These are phyloP conservation scores for Apodemia hepburni DNA, from an alignment of 2,888 invertebrate genomes.

Conservation along the genomic window DNA sequence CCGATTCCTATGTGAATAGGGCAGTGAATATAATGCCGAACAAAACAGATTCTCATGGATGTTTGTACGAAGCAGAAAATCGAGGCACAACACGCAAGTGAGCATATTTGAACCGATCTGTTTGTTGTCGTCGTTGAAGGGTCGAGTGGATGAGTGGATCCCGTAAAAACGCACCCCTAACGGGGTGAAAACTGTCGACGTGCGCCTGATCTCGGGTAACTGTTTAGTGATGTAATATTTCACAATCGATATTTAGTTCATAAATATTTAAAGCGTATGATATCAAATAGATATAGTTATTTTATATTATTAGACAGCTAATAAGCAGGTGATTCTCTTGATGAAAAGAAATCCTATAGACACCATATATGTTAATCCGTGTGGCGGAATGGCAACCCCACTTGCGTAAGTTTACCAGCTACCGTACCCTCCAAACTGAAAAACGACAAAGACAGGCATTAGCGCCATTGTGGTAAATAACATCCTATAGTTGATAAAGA, in stretches of 20 bases:
- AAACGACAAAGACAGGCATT: too few relatives aligned
- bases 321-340: too few relatives aligned
- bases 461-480: too few relatives aligned
- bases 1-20: background rate
- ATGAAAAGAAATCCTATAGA: too few relatives aligned
- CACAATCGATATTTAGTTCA: conserved; percentile 17
- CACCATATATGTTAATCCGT: too few relatives aligned
- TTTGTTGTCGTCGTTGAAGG: conserved; percentile 43
- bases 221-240: conserved; percentile 33
- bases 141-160: conserved; percentile 40
- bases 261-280: background rate
- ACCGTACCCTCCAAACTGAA: too few relatives aligned
- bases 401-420: too few relatives aligned
- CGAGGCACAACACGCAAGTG: conserved; percentile 31
- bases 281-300: too few relatives aligned
- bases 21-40: conserved; percentile 8
- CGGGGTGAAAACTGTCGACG: conserved; percentile 65
- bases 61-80: conserved; percentile 31
- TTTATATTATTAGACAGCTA: too few relatives aligned
- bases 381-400: too few relatives aligned
- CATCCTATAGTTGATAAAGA: too few relatives aligned
- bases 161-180: conserved; percentile 56
- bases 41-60: conserved; percentile 28
- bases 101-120: conserved; percentile 35
- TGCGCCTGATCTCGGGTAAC: conserved; percentile 43